These are phyloP conservation scores for Carettochelys insculpta DNA, from an alignment of 2,113 vertebrate species.

Conservation along the genomic window DNA sequence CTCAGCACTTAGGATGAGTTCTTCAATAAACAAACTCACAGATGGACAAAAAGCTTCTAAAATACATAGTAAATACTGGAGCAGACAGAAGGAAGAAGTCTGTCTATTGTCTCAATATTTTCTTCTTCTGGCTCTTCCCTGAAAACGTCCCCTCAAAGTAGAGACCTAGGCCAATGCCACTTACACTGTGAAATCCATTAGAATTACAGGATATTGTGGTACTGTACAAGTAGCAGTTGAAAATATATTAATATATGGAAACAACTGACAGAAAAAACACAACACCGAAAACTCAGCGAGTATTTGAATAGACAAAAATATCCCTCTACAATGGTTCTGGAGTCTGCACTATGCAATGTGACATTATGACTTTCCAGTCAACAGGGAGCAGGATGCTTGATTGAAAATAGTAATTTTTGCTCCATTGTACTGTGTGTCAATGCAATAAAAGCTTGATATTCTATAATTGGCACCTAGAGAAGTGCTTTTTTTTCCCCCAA, in stretches of 20 bases:
- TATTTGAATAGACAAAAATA: background rate
- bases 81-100: background rate
- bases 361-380: constrained; percentile 5
- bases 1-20: too few species aligned
- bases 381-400: background rate
- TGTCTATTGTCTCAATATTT: constrained; percentile 6
- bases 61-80: too few species aligned
- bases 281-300: background rate
- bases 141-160: background rate
- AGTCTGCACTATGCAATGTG: background rate
- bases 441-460: background rate
- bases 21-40: too few species aligned
- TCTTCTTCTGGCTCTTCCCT: background rate
- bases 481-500: background rate
- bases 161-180: background rate
- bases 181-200: background rate
- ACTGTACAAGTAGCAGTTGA: background rate
- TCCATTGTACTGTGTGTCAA: background rate
- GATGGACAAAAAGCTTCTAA: too few species aligned
- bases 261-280: background rate
- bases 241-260: background rate
- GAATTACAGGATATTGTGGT: background rate
- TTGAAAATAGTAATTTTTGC: constrained; percentile 16
- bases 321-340: background rate
- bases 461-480: background rate